Conservation (phyloP, 1,140 invertebrate genomes). For the Coptotermes formosanus region DNA sequence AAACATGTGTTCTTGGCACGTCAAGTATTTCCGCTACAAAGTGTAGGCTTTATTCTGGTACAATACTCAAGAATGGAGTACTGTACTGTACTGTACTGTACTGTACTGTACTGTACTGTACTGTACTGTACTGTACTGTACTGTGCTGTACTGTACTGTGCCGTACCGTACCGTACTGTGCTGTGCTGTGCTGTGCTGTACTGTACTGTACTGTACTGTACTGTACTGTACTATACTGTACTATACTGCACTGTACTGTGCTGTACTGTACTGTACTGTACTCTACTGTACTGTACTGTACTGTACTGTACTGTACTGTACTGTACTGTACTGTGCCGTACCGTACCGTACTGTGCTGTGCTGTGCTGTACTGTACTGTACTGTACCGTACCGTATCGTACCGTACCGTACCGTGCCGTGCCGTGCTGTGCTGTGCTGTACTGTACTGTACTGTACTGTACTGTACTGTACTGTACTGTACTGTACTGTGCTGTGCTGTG, state of each 20-base stretch:
- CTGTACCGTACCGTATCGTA: conserved; percentile 30
- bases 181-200: conserved; percentile 20
- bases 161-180: neutral
- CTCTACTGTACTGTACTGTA: conserved; percentile 32
- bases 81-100: neutral
- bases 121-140: neutral
- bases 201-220: conserved; percentile 31
- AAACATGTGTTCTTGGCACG: no score
- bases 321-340: conserved; percentile 22
- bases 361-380: conserved; percentile 27
- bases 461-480: conserved; percentile 18
- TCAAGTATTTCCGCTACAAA: no score
- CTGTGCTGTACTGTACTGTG: neutral
- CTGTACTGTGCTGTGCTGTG: conserved; percentile 29
- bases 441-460: conserved; percentile 29
- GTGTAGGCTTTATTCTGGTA: no score
- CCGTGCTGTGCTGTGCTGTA: conserved; percentile 33
- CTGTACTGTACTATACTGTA: conserved; percentile 22
- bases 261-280: conserved; percentile 31
- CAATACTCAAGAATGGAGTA: no score
- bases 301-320: conserved; percentile 26
- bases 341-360: conserved; percentile 26
- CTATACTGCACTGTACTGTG: conserved; percentile 23
- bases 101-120: conserved; percentile 21
- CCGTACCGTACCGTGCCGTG: conserved; percentile 33